Percentiles rank a stretch among this genome's conserved stretches.
phyloP scores from a whole-genome alignment of 1,140 invertebrate genomes.

The Lasioglossum baleicum region DNA sequence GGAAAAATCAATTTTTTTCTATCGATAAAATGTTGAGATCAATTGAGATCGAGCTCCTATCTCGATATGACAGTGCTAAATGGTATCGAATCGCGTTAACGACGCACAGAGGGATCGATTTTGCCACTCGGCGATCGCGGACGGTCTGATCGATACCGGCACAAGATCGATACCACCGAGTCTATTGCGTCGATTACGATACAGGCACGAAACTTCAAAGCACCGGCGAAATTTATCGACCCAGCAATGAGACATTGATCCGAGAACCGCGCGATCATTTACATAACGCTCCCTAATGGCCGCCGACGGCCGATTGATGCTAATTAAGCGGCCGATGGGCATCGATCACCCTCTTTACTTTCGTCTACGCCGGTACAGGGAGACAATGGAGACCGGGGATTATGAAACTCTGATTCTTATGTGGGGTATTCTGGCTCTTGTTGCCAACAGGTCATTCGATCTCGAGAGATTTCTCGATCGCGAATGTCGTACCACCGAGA shows the following conservation, averaged over 20 bases:
- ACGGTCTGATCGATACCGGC: conserved; percentile 24
- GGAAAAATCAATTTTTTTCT: too few relatives aligned
- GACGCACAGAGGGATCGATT: conserved; percentile 44
- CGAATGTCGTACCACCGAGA: too few relatives aligned
- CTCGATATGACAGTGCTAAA: conserved; percentile 61
- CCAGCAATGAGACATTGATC: conserved; percentile 35
- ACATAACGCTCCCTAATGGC: conserved; percentile 17
- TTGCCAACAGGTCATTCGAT: not conserved
- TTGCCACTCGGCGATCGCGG: conserved; percentile 48
- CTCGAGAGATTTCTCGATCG: too few relatives aligned
- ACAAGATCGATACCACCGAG: not conserved
- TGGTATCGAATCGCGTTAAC: conserved; percentile 48
- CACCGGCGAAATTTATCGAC: conserved; percentile 40
- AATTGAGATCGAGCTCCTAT: too few relatives aligned
- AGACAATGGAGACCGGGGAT: conserved; percentile 14
- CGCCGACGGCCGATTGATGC: conserved; percentile 20
- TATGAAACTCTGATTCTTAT: conserved; percentile 13
- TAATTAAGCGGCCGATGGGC: conserved; percentile 36
- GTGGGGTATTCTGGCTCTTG: too few relatives aligned
- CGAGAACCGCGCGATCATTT: conserved; percentile 22
- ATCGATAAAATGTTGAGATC: too few relatives aligned
- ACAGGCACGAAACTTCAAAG: conserved; percentile 27
- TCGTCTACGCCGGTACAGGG: not conserved
- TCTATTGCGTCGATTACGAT: conserved; percentile 54
- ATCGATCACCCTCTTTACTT: conserved; percentile 33